Evolutionary conservation across 2,888 invertebrate species (phyloP).

Genomic region (Dinocampus coccinellae): DNA sequence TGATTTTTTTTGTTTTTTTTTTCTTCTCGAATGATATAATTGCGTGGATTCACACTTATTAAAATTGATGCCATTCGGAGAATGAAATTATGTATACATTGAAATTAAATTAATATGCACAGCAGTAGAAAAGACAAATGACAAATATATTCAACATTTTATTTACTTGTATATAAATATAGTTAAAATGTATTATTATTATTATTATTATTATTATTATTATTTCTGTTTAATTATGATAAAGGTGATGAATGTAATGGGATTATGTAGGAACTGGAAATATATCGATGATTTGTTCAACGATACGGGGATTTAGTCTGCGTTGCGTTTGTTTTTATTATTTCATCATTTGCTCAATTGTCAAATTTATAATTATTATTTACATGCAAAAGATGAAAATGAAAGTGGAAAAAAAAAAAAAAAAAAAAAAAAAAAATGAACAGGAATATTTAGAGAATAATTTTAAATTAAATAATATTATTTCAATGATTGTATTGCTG

Average conservation of each 20-base stretch:
- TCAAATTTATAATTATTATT: constrained; percentile 1
- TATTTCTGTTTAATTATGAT: too few relatives aligned
- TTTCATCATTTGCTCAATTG: constrained; percentile 1
- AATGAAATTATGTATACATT: constrained; percentile 4
- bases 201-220: too few relatives aligned
- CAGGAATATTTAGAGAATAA: background rate
- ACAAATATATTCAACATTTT: background rate
- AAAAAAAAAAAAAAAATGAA: background rate
- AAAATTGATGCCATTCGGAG: constrained; percentile 59
- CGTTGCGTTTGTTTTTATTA: background rate
- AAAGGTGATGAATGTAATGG: too few relatives aligned
- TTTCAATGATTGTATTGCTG: background rate
- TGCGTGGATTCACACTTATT: constrained; percentile 66
- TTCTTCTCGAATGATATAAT: constrained; percentile 26
- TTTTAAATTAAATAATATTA: background rate
- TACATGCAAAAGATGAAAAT: background rate
- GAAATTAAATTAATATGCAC: background rate
- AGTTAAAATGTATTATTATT: background rate
- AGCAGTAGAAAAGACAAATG: background rate
- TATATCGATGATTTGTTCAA: background rate
- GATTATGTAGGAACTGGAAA: too few relatives aligned
- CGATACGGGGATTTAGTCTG: background rate
- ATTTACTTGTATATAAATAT: background rate
- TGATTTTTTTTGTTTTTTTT: too few relatives aligned
- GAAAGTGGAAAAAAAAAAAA: too few relatives aligned